Evolutionary conservation across 37 sponge, comb jelly and placozoan genomes (phyloP).

Genomic region (Ephydatia muelleri): DNA sequence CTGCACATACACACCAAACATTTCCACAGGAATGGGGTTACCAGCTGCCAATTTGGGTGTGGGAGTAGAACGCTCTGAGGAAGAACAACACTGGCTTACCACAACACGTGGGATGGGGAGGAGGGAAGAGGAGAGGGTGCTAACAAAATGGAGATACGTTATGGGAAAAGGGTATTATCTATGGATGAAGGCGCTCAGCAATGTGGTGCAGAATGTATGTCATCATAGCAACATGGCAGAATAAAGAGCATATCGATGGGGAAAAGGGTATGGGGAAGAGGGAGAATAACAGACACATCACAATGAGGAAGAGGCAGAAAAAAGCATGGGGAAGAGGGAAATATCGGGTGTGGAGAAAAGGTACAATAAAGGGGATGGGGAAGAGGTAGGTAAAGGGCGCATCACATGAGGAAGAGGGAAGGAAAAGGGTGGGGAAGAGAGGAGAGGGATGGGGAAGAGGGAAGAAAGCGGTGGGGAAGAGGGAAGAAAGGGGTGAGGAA

Average conservation of each 20-base stretch:
- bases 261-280: background rate
- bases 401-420: background rate
- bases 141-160: no score
- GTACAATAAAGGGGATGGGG: no score
- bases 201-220: no score
- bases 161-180: no score
- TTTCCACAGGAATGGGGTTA: background rate
- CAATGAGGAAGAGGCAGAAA: background rate
- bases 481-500: background rate
- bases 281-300: background rate
- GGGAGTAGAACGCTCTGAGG: background rate
- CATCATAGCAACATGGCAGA: no score
- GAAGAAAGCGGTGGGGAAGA: background rate
- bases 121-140: no score
- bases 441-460: no score
- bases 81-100: background rate
- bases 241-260: background rate
- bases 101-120: no score
- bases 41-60: background rate
- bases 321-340: background rate
- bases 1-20: background rate
- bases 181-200: no score
- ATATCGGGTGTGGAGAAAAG: background rate
- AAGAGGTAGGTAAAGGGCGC: background rate
- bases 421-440: background rate